Base-by-base conservation (phyloP, 1,140 invertebrate genomes). In the Notospermus geniculatus region DNA sequence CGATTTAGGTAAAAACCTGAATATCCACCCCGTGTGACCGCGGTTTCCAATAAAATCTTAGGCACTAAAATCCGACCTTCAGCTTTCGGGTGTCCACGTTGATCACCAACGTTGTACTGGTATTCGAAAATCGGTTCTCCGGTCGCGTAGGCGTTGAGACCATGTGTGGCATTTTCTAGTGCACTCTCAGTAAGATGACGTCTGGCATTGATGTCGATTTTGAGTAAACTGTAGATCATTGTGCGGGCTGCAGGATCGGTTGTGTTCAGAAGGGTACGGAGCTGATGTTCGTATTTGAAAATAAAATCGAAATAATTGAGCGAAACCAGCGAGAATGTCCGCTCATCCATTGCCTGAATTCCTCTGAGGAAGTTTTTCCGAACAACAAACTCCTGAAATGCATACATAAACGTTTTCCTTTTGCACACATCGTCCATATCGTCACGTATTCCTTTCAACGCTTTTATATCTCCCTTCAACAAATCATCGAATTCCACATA, bases 281-380 rank as follows among this genome's bases (percentile, higher is more conserved):
- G 23, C 22, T 66, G 58, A 2, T 55, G 57, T 43, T 72, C 65
- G 5, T 63, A 50, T 13, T 45, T 29, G 30, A 57, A 69, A 13
- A 64, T 56, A 61, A 64, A 69, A 29, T 67, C 65, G n/a, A 69
- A 62, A 39, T 70, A 74, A 15, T 67, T 69, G n/a, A 62, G 57
- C n/a, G 63, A 61, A 5, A 74, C 27, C 46, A 64, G 57, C 9
- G 50, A 59, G 15, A 72, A 59, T 22, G 71, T 72, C 41, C 69
- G 56, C 59, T 74, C 72, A 19, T 72, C 71, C 72, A 72, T 72
- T 0, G 68, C 72, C 39, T 71, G 63, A 13, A 68, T 46, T 1
- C 39, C 61, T 25, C 69, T 46, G 23, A 71, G 60, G 56, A 74
- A 74, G 56, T 72, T 71, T 39, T 70, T 70, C 39, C 60, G 50